Percentiles rank a stretch among this genome's conserved stretches.
phyloP scores from a whole-genome alignment of 2,888 invertebrate genomes.

The Harpalus rubripes region DNA sequence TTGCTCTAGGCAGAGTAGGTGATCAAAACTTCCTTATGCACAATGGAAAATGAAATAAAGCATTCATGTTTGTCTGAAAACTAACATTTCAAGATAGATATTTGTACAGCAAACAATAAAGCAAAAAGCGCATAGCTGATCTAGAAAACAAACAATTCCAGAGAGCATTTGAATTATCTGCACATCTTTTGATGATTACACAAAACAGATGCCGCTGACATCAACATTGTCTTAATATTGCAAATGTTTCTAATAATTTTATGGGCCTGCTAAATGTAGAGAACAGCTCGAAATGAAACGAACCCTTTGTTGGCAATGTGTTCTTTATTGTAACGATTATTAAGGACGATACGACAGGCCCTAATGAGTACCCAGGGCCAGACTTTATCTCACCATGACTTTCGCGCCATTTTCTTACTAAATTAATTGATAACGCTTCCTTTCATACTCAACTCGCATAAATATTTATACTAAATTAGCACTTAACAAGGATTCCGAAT shows the following conservation, averaged over 20 bases:
- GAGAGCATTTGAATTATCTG: constrained; percentile 33
- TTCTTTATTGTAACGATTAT: constrained; percentile 54
- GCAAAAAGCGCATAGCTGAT: constrained; percentile 26
- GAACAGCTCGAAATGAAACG: constrained; percentile 38
- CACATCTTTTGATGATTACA: constrained; percentile 37
- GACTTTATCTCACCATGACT: constrained; percentile 36
- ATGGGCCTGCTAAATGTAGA: constrained; percentile 22
- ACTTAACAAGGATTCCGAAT: constrained; percentile 8
- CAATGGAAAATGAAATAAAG: constrained; percentile 18
- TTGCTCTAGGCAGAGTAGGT: not conserved
- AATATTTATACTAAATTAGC: constrained; percentile 50
- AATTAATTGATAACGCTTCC: constrained; percentile 41
- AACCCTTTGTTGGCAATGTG: constrained; percentile 52
- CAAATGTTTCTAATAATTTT: constrained; percentile 62
- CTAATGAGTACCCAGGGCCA: constrained; percentile 31
- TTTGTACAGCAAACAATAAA: constrained; percentile 21
- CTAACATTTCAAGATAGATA: constrained; percentile 36
- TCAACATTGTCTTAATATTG: constrained; percentile 52
- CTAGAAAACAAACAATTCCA: constrained; percentile 19
- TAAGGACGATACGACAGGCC: constrained; percentile 47
- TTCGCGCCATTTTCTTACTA: constrained; percentile 37
- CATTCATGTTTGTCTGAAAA: constrained; percentile 7
- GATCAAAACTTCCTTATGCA: constrained; percentile 19
- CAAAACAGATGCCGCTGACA: constrained; percentile 34
- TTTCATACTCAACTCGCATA: constrained; percentile 9